phyloP scores from a whole-genome alignment of 2,797 vertebrate species.

The Aulostomus chinensis region DNA sequence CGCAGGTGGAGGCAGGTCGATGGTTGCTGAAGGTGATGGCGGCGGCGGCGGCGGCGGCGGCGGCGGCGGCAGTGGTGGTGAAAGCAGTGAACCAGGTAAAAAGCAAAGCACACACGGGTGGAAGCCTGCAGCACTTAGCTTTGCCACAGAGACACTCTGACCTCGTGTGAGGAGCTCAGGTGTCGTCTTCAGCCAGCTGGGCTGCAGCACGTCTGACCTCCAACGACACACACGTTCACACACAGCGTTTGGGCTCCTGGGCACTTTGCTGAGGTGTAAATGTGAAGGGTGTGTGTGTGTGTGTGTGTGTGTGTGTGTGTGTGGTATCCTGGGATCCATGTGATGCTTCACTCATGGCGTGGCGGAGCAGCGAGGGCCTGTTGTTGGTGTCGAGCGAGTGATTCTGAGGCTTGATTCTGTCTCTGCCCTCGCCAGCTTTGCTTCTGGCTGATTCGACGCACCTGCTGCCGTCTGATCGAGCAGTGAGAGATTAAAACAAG shows the following conservation, averaged over 20 bases:
- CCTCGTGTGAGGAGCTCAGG: too few species aligned
- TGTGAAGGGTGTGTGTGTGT: constrained; percentile 35
- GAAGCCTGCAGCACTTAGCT: constrained; percentile 53
- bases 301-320: constrained; percentile 6
- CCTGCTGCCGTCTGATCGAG: too few species aligned
- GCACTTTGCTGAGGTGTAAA: constrained; percentile 71
- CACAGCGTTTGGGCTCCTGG: constrained; percentile 10
- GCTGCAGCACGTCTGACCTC: constrained; percentile 1
- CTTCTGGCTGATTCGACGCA: too few species aligned
- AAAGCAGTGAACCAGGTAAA: constrained; percentile 59
- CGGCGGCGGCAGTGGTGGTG: constrained; percentile 1
- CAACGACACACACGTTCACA: constrained; percentile 32
- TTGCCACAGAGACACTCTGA: constrained; percentile 47
- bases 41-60: constrained; percentile 23
- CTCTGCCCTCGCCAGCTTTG: too few species aligned
- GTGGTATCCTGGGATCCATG: too few species aligned
- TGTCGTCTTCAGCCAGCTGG: too few species aligned
- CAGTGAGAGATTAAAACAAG: too few species aligned
- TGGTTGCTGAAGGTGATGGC: constrained; percentile 45
- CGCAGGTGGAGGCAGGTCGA: constrained; percentile 60
- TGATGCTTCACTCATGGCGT: too few species aligned
- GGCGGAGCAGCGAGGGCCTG: too few species aligned
- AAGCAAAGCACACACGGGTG: constrained; percentile 22
- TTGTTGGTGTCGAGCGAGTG: too few species aligned
- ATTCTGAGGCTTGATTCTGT: too few species aligned